These are phyloP conservation scores for Diadumene lineata DNA, from an alignment of 92 coral and sea anemone species.

Conservation along the genomic window DNA sequence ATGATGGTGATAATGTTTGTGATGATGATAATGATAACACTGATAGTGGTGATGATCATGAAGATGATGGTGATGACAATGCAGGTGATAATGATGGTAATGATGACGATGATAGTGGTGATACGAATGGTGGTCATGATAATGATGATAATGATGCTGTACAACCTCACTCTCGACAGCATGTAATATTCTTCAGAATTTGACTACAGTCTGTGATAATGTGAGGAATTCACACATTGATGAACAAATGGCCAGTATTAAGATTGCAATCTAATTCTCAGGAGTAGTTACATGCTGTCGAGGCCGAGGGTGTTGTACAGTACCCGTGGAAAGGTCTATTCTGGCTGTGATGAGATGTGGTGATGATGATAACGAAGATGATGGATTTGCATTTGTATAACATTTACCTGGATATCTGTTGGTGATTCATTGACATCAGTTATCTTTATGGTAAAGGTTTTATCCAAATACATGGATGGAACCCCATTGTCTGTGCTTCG, in stretches of 20 bases:
- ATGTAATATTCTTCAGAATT: no score
- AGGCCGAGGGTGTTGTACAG: no score
- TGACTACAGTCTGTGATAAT: no score
- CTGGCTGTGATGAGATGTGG: no score
- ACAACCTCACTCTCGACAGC: no score
- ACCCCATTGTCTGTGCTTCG: conserved; percentile 94
- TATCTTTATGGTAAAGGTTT: conserved; percentile 68
- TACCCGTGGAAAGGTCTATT: no score
- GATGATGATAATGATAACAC: background rate
- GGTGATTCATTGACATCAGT: conserved; percentile 86
- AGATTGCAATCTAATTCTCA: no score
- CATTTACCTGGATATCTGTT: conserved; percentile 80
- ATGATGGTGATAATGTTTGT: background rate
- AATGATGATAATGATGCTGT: background rate
- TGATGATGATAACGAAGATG: no score
- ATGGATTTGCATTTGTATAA: no score
- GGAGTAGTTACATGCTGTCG: no score
- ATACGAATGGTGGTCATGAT: background rate
- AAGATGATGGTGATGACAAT: background rate
- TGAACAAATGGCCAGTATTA: no score
- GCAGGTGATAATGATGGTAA: background rate
- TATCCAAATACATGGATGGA: conserved; percentile 71
- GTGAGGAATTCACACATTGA: no score
- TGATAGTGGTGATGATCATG: background rate
- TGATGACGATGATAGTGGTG: background rate